A percentile compares a stretch with the other conserved stretches of the same genome.
Evolutionary conservation across 2,888 invertebrate species (phyloP).

Genomic region (Hirtodrosophila cameraria): DNA sequence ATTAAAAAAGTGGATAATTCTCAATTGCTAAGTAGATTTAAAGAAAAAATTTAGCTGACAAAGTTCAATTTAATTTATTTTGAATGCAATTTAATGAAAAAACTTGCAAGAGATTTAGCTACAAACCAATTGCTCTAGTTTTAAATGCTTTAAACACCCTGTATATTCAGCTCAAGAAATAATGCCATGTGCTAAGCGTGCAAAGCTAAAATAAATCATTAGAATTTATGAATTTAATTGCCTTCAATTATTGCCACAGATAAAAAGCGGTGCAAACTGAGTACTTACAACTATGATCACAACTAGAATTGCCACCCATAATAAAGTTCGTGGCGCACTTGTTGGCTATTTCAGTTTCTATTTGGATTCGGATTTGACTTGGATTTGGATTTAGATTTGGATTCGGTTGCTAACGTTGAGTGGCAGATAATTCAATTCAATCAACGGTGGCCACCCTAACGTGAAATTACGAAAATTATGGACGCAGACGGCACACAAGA

Average conservation of each 20-base stretch:
- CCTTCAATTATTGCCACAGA: constrained; percentile 69
- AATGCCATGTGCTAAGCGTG: constrained; percentile 59
- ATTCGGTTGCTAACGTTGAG: constrained; percentile 20
- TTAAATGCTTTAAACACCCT: constrained; percentile 49
- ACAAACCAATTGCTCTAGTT: not conserved
- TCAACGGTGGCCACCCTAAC: constrained; percentile 74
- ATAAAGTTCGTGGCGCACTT: constrained; percentile 27
- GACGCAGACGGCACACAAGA: constrained; percentile 19
- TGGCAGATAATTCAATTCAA: constrained; percentile 67
- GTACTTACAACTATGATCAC: constrained; percentile 13
- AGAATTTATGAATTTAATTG: constrained; percentile 80
- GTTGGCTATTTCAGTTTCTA: constrained; percentile 22
- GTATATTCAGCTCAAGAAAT: constrained; percentile 45
- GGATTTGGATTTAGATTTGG: constrained; percentile 5
- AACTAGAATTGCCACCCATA: constrained; percentile 41
- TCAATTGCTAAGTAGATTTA: no score
- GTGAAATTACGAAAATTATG: constrained; percentile 72
- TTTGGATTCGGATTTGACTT: constrained; percentile 23
- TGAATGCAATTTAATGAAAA: no score
- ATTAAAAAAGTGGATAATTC: no score
- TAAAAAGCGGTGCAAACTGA: constrained; percentile 55
- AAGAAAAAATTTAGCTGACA: no score
- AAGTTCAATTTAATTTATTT: no score
- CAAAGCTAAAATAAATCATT: constrained; percentile 73
- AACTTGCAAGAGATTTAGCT: no score